Percentiles rank a stretch among this genome's conserved stretches.
phyloP scores from a whole-genome alignment of 2,113 vertebrate genomes.

The Ochotona princeps region DNA sequence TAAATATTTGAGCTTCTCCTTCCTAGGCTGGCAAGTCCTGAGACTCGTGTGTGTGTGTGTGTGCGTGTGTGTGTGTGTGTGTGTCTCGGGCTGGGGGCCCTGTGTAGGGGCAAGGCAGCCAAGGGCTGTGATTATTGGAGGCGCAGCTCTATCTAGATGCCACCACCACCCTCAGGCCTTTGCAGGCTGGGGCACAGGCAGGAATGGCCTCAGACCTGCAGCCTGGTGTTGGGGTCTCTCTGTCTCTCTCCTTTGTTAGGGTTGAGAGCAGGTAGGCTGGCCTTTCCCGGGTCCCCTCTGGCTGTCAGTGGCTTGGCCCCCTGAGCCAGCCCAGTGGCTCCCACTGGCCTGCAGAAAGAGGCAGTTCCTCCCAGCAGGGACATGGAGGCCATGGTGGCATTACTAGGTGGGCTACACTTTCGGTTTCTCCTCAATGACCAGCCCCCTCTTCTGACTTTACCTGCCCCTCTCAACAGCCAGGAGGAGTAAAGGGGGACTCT shows the following conservation, averaged over 20 bases:
- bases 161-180: fast-evolving
- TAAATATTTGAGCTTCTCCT: conserved; percentile 69
- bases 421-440: no score
- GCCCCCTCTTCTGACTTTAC: not conserved
- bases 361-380: not conserved
- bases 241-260: not conserved
- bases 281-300: not conserved
- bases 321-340: not conserved
- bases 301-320: not conserved
- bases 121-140: not conserved
- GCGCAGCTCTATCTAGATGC: not conserved
- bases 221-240: not conserved
- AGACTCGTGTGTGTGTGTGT: no score
- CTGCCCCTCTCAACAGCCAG: not conserved
- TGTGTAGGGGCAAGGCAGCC: not conserved
- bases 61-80: no score
- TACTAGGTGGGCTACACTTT: no score
- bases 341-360: fast-evolving
- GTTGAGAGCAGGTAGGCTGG: not conserved
- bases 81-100: no score
- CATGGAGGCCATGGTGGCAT: not conserved
- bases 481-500: fast-evolving
- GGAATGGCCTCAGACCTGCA: not conserved
- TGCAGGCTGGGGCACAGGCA: not conserved
- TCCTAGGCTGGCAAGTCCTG: no score